A percentile compares a stretch with the other conserved stretches of the same genome.
Evolutionary conservation across 2,888 invertebrate species (phyloP).

Genomic region (Pammene fasciana): DNA sequence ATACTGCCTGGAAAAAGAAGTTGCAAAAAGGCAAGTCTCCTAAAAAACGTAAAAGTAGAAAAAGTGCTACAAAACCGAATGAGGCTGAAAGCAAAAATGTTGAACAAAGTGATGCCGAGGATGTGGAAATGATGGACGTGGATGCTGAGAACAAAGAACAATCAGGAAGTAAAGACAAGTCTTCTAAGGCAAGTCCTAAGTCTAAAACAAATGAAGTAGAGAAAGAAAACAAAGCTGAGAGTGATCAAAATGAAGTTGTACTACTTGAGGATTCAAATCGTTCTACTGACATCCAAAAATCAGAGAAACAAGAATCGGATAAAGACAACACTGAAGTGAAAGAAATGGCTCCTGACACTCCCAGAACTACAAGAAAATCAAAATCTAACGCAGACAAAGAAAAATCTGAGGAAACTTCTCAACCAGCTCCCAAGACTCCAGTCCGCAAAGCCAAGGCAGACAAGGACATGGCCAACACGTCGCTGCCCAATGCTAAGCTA

Average conservation of each 20-base stretch:
- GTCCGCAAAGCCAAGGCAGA: conserved; percentile 30
- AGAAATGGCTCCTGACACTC: conserved; percentile 3
- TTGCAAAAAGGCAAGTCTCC: conserved; percentile 58
- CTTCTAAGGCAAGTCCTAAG: conserved; percentile 34
- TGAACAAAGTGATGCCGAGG: conserved; percentile 45
- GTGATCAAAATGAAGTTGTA: conserved; percentile 36
- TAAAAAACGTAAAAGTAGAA: conserved; percentile 59
- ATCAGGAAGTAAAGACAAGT: conserved; percentile 35
- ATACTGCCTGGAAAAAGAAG: conserved; percentile 73
- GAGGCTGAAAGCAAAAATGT: conserved; percentile 46
- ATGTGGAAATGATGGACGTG: conserved; percentile 60
- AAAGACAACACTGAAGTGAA: background rate
- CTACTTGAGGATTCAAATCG: conserved; percentile 46
- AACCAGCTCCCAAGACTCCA: conserved; percentile 25
- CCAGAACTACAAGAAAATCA: conserved; percentile 52
- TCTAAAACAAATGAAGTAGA: conserved; percentile 28
- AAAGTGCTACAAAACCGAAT: conserved; percentile 47
- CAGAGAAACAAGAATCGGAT: conserved; percentile 33
- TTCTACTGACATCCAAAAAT: conserved; percentile 40
- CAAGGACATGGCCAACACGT: conserved; percentile 27
- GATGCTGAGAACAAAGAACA: conserved; percentile 46
- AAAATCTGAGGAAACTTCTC: conserved; percentile 45
- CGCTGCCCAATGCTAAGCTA: conserved; percentile 38
- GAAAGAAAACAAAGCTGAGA: conserved; percentile 20
- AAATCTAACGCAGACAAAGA: conserved; percentile 61